phyloP scores from a whole-genome alignment of 2,888 invertebrate genomes.

The Agrotis exclamationis region DNA sequence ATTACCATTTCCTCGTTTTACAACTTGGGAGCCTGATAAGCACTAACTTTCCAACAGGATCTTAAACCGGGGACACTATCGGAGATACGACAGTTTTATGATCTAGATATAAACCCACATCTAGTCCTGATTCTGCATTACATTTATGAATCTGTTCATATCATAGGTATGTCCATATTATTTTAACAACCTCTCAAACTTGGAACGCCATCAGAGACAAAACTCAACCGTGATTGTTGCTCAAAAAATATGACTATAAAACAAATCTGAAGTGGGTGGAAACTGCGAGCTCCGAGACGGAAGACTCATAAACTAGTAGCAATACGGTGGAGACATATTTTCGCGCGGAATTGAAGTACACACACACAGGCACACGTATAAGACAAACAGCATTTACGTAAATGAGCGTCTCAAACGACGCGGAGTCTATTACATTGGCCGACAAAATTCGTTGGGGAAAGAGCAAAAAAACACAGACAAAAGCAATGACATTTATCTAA shows the following conservation, averaged over 20 bases:
- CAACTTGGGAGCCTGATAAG: slow-evolving; percentile 14
- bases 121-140: slow-evolving; percentile 13
- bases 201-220: slow-evolving; percentile 36
- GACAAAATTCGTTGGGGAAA: slow-evolving; percentile 76
- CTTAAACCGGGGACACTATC: slow-evolving; percentile 7
- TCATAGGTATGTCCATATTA: slow-evolving; percentile 9
- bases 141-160: slow-evolving; percentile 19
- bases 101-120: slow-evolving; percentile 32
- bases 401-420: slow-evolving; percentile 71
- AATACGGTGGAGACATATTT: slow-evolving; percentile 69
- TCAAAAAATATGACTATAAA: slow-evolving; percentile 62
- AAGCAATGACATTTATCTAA: slow-evolving; percentile 90
- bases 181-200: slow-evolving; percentile 32
- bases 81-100: slow-evolving; percentile 34
- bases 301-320: slow-evolving; percentile 69
- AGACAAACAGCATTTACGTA: slow-evolving; percentile 69
- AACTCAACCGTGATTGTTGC: slow-evolving; percentile 40
- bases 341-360: slow-evolving; percentile 64
- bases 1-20: slow-evolving; percentile 23
- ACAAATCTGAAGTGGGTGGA: slow-evolving; percentile 67
- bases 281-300: slow-evolving; percentile 63
- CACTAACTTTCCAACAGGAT: slow-evolving; percentile 20
- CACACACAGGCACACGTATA: slow-evolving; percentile 54
- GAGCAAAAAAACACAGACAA: slow-evolving; percentile 80
- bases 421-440: slow-evolving; percentile 76